Evolutionary conservation across 2,797 vertebrate genomes (phyloP), one percentile per base, ranked within the genome.

Genomic region (Muscicapa comitata): DNA sequence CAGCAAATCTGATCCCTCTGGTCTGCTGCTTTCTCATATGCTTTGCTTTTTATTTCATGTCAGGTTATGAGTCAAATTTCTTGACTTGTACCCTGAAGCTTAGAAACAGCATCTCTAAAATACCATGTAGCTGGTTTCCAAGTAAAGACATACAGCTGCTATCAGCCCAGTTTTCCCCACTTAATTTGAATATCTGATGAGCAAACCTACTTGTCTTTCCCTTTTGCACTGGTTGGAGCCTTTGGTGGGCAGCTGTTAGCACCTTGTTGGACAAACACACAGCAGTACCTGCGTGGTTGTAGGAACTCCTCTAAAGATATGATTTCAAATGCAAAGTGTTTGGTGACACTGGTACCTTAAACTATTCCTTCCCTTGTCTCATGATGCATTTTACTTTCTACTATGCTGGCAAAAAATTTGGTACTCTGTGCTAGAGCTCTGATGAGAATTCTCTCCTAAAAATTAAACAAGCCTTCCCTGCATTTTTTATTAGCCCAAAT

Each of bases 11-110:
- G 73, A 95, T 95, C 73, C 93, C 94, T 72, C 81, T 95, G 83
- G 90, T 94, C 96, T 98, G 74, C 79, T 94, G 93, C 82, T 88
- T 95, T 94, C 75, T 85, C 66, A 59, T 47, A 88, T 81, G 47
- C 67, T 95, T 95, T 95, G 65, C 91, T 92, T 97, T 98, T 97
- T 97, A 82, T 96, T 96, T 89, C 77, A 21, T 96, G 91, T 97
- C 93, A 94, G 90, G 88, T 92, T 96, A 76, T 45, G 65, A 97
- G 94, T 95, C 93, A 96, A 95, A 95, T 93, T 97, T 96, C 94
- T 97, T 94, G 80, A 97, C 95, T 97, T 25, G 20, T 85, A 91
- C 77, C 51, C 53, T 71, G 80, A 95, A 96, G 55, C 84, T 88
- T 71, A 92, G 93, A 91, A 96, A 87, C 17, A 80, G 58, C 59